Base-by-base conservation (phyloP, 2,888 invertebrate species). In the Pherbina coryleti region DNA sequence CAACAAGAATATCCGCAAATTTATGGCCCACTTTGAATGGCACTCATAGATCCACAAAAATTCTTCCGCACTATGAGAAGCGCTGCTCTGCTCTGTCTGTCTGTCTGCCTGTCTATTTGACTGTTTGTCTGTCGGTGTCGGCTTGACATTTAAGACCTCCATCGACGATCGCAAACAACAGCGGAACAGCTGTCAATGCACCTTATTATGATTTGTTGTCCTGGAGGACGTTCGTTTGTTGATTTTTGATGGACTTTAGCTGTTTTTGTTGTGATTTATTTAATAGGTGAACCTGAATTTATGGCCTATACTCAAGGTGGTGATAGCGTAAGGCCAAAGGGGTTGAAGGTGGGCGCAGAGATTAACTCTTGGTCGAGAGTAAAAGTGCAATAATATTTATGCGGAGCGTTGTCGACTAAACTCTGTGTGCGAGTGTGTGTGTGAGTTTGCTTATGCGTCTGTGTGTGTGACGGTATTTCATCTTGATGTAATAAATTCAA, bases 211-310 rank as follows among this genome's bases (percentile, higher is more conserved):
- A 72, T 60, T 72, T 72, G 72, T 51, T 72, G 37, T 72, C 60
- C 34, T 69, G 25, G 69, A 51, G 34, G 57, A 57, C 22, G 57
- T 37, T 72, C 44, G 60, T 19, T 60, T 44, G 28, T 60, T 37
- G 60, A 57, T 60, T 60, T 72, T 60, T 72, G 72, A 72, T 60
- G 72, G 72, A 72, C 37, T 72, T 37, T n/a, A 14, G 72, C 37
- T 72, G 72, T 57, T 72, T 72, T 72, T 72, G 72, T 72, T 72
- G 57, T 72, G 72, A 72, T 72, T 72, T 72, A 72, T 72, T 72
- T 57, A 71, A 72, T 72, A 55, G 72, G 37, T 34, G 60, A 28
- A 57, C 37, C 17, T 19, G 25, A 72, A 37, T 60, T 72, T 44
- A 72, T 60, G 57, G 37, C 60, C 17, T 19, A 60, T 60, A 17